Percentiles rank a stretch among this genome's conserved stretches.
These are phyloP conservation scores for Micropterix aruncella DNA, from an alignment of 2,888 invertebrate species.

Conservation along the genomic window DNA sequence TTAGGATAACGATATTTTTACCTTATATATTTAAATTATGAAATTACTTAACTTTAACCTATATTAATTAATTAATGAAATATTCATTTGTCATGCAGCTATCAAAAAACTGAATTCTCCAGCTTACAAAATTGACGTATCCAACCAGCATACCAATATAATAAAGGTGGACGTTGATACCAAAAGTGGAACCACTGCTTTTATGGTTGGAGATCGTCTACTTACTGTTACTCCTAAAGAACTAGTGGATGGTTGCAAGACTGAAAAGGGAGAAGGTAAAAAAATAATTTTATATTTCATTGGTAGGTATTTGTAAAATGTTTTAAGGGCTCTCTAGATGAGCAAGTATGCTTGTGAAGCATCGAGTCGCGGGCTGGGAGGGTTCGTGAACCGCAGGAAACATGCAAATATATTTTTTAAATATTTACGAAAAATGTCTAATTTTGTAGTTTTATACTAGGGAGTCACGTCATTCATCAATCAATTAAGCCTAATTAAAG, in stretches of 20 bases:
- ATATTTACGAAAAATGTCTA: too few relatives aligned
- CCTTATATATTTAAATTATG: neutral
- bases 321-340: too few relatives aligned
- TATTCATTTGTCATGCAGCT: conserved; percentile 26
- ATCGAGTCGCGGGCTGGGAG: neutral
- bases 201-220: conserved; percentile 38
- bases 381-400: neutral
- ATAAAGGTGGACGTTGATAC: conserved; percentile 47
- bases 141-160: conserved; percentile 59
- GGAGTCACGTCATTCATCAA: too few relatives aligned
- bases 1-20: too few relatives aligned
- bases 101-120: conserved; percentile 45
- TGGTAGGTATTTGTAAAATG: too few relatives aligned
- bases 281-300: neutral
- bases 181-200: conserved; percentile 34
- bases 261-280: conserved; percentile 18
- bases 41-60: conserved; percentile 2
- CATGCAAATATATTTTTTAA: neutral
- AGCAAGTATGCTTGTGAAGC: too few relatives aligned
- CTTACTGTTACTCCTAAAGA: conserved; percentile 27
- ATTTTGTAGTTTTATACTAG: too few relatives aligned
- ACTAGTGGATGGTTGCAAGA: conserved; percentile 33
- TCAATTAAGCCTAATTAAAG: too few relatives aligned
- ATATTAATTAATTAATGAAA: too few relatives aligned
- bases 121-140: conserved; percentile 45